These are phyloP conservation scores for Ametastegia equiseti DNA, from an alignment of 2,888 invertebrate genomes.

Conservation along the genomic window DNA sequence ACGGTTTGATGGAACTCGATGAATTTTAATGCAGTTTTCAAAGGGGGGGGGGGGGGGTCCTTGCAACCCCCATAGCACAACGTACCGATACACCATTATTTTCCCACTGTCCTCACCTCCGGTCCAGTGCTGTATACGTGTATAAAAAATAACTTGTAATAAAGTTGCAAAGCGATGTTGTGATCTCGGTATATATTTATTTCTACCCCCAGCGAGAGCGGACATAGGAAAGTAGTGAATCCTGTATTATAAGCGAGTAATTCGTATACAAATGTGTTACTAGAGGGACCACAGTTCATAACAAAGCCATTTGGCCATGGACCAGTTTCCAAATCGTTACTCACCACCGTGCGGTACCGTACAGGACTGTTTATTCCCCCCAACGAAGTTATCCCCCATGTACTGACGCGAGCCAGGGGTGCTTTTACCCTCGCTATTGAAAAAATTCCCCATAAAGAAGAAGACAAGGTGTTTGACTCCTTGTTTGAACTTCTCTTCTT, in stretches of 20 bases:
- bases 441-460: not conserved
- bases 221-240: slow-evolving; percentile 49
- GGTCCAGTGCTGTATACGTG: not conserved
- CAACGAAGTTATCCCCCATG: slow-evolving; percentile 60
- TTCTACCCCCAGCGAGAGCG: slow-evolving; percentile 37
- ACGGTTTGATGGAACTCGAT: not conserved
- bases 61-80: not conserved
- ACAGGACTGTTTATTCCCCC: slow-evolving; percentile 56
- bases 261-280: slow-evolving; percentile 72
- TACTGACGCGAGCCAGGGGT: slow-evolving; percentile 46
- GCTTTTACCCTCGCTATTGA: not conserved
- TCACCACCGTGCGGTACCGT: not conserved
- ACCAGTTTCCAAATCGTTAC: slow-evolving; percentile 54
- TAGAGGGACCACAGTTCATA: slow-evolving; percentile 69
- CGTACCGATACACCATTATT: slow-evolving; percentile 13
- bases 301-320: slow-evolving; percentile 69
- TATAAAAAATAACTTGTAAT: slow-evolving; percentile 26
- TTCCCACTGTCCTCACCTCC: slow-evolving; percentile 27
- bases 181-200: not conserved
- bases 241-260: slow-evolving; percentile 67
- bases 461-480: slow-evolving; percentile 35
- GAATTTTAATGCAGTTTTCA: slow-evolving; percentile 17
- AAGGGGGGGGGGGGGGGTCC: not conserved
- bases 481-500: not conserved
- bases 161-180: not conserved